phyloP scores from a whole-genome alignment of 2,113 vertebrate species.

The Tinamus guttatus region DNA sequence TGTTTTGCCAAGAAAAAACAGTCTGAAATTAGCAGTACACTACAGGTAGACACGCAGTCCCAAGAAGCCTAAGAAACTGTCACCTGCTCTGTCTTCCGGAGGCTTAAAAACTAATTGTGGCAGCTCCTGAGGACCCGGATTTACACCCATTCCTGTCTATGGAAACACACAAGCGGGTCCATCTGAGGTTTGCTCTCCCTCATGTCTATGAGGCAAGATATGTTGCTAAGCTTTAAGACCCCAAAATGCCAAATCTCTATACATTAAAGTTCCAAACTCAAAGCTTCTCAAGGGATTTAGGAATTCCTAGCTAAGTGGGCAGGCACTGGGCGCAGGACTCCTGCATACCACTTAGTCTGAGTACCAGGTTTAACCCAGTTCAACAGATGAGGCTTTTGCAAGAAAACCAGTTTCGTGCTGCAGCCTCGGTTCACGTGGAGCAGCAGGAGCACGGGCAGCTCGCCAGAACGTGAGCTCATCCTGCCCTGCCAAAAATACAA shows the following conservation, averaged over 20 bases:
- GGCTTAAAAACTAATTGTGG: not conserved
- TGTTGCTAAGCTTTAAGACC: not conserved
- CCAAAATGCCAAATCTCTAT: not conserved
- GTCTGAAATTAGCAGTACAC: not conserved
- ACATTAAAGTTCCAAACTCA: not conserved
- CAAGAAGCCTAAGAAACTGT: not conserved
- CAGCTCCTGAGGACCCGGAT: not conserved
- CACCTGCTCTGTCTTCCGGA: not conserved
- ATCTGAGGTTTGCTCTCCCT: not conserved
- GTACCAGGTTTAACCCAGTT: not conserved
- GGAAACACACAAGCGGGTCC: not conserved
- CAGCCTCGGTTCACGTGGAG: not conserved
- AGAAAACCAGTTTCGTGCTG: not conserved
- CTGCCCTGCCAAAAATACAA: not conserved
- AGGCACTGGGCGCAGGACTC: not conserved
- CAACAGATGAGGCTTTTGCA: not conserved
- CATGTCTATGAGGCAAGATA: not conserved
- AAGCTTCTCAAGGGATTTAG: not conserved
- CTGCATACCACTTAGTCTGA: not conserved
- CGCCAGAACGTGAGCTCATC: not conserved
- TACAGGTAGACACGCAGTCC: rapidly evolving
- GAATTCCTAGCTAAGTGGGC: not conserved
- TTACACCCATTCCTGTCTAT: not conserved
- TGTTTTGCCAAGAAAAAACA: slow-evolving; percentile 5
- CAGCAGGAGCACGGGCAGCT: not conserved